phyloP scores from a whole-genome alignment of 2,797 vertebrate species.

The Nannoperca australis region DNA sequence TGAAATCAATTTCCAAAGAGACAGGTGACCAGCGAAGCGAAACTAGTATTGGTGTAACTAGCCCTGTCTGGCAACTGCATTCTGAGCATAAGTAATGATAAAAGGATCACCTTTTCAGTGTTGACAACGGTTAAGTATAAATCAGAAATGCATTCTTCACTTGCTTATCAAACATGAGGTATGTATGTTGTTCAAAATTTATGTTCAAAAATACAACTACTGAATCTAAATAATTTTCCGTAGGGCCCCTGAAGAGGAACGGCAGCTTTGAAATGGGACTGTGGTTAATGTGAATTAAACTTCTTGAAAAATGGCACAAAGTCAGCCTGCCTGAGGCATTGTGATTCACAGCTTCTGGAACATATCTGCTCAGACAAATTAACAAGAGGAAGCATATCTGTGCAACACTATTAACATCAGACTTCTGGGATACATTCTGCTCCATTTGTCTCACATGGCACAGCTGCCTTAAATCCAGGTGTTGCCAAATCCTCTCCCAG shows the following conservation, averaged over 20 bases:
- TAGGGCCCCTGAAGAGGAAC: background rate
- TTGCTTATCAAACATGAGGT: conserved; percentile 8
- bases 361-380: conserved; percentile 48
- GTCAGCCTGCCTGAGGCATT: conserved; percentile 21
- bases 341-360: conserved; percentile 30
- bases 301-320: conserved; percentile 21
- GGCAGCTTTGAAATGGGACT: conserved; percentile 16
- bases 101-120: conserved; percentile 6
- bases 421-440: conserved; percentile 66
- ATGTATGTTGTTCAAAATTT: background rate
- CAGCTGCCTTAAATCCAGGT: conserved; percentile 66
- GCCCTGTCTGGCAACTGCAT: conserved; percentile 2
- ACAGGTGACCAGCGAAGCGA: conserved; percentile 35
- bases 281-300: conserved; percentile 21
- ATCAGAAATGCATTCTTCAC: conserved; percentile 7
- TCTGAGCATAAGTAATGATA: background rate
- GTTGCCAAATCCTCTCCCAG: conserved; percentile 65
- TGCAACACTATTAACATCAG: conserved; percentile 43
- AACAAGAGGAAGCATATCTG: conserved; percentile 59
- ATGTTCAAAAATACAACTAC: background rate
- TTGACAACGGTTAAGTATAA: background rate
- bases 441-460: conserved; percentile 66
- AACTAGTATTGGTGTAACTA: conserved; percentile 17
- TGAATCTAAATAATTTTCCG: conserved; percentile 3
- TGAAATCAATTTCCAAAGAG: conserved; percentile 54